Conservation (phyloP, 2,888 invertebrate species). For the Antheraea assamensis region DNA sequence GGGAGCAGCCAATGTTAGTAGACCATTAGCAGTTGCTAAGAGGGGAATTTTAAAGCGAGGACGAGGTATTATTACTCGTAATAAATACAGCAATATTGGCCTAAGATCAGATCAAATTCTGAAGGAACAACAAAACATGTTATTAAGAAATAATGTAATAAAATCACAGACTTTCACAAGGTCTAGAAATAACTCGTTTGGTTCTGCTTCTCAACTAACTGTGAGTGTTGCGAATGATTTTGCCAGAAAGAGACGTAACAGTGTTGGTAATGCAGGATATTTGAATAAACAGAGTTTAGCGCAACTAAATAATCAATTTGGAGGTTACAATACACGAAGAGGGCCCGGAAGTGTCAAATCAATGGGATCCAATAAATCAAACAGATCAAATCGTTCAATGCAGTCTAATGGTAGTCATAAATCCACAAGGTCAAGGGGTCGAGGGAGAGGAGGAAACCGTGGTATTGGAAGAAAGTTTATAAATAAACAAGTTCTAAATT, state of each 20-base stretch:
- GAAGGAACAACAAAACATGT: constrained; percentile 58
- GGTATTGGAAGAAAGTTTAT: constrained; percentile 67
- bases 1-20: constrained; percentile 51
- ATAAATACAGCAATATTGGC: constrained; percentile 68
- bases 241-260: constrained; percentile 66
- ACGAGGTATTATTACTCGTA: constrained; percentile 62
- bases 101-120: constrained; percentile 76
- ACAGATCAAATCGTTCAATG: constrained; percentile 56
- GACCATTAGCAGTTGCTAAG: constrained; percentile 68
- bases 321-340: constrained; percentile 58
- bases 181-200: constrained; percentile 71
- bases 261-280: constrained; percentile 67
- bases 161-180: constrained; percentile 75
- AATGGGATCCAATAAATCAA: constrained; percentile 67
- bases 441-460: constrained; percentile 62
- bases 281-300: constrained; percentile 67
- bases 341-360: constrained; percentile 75
- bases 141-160: constrained; percentile 60
- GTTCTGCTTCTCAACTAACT: constrained; percentile 64
- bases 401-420: constrained; percentile 55
- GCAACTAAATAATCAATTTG: constrained; percentile 66
- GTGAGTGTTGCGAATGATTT: constrained; percentile 77
- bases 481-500: constrained; percentile 68
- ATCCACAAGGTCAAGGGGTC: constrained; percentile 57
- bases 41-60: constrained; percentile 74